Evolutionary conservation across 2,113 vertebrate species (phyloP), one percentile per base, ranked within the genome.

Genomic region (Podocnemis expansa): DNA sequence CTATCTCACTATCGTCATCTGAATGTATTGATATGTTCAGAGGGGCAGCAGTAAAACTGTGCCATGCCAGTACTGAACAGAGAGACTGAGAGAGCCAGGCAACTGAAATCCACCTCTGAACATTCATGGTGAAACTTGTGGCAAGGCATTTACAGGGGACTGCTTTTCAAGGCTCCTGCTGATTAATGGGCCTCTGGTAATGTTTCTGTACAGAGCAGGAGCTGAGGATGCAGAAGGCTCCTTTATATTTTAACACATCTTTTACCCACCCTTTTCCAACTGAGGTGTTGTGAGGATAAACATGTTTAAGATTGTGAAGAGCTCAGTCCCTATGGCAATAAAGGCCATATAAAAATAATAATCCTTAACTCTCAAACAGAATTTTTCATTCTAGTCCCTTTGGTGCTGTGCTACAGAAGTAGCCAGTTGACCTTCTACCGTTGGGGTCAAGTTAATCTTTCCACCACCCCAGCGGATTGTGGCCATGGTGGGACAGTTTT

Each of bases 231-330:
- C 56, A 24, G 11, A 4, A 25, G n/a, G 8, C 27, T 34, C 41
- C 38, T 55, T 31, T 3, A 3, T 49, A 2, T 3, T 86, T 49
- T 43, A 49, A 43, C 21, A 82, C 22, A 63, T 10, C n/a, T 73
- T 63, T 34, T 38, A n/a, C 55, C 10, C 9, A 2, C 25, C 41
- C 54, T 38, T 87, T 88, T 38, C 43, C 41, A 31, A 1, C 22
- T 11, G 55, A 70, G 41, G 6, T 88, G 78, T 27, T 3, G 10
- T 0, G 0, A 29, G 22, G 12, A 3, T 73, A 14, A 2, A 84
- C 58, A 10, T 4, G 2, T 38, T 78, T 8, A 8, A 17, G 70
- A 0, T 27, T 43, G 49, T 0, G 9, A 79, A 31, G 31, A 56
- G 41, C 2, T 3, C 60, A 56, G 88, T 16, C 43, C 16, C 83